Conservation (phyloP, 2,113 vertebrate species). For the Bufo bufo region DNA sequence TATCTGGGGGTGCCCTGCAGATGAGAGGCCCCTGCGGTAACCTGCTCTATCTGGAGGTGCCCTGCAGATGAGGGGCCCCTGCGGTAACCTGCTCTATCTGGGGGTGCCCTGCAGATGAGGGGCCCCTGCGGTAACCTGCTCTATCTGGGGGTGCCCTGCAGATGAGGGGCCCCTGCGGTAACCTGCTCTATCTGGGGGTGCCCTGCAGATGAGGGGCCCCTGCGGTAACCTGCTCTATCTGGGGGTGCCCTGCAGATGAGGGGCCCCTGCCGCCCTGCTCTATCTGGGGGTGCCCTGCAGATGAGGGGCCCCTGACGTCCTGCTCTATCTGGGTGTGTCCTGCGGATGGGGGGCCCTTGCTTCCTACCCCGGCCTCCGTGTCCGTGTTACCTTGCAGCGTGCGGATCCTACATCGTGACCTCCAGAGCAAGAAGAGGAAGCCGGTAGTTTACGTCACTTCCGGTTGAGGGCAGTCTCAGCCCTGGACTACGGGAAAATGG, state of each 20-base stretch:
- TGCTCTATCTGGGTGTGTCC: too few relatives aligned
- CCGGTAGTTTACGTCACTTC: not conserved
- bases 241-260: too few relatives aligned
- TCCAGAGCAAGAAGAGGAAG: slow-evolving; percentile 34
- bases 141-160: not conserved
- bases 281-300: not conserved
- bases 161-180: too few relatives aligned
- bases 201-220: too few relatives aligned
- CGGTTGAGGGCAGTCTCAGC: too few relatives aligned
- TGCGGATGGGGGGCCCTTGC: too few relatives aligned
- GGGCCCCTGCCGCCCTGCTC: not conserved
- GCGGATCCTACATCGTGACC: slow-evolving; percentile 20
- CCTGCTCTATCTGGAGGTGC: not conserved
- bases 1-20: too few relatives aligned
- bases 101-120: not conserved
- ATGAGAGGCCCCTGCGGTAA: too few relatives aligned
- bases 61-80: too few relatives aligned
- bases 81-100: not conserved
- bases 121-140: not conserved
- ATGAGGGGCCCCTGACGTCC: not conserved
- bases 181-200: too few relatives aligned
- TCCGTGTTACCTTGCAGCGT: not conserved
- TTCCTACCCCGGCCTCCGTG: not conserved
- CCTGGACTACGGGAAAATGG: not conserved
- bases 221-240: not conserved